These are phyloP conservation scores for Mastigias papua DNA, from an alignment of 30 jellyfish, hydroid and myxozoan species.

Conservation along the genomic window DNA sequence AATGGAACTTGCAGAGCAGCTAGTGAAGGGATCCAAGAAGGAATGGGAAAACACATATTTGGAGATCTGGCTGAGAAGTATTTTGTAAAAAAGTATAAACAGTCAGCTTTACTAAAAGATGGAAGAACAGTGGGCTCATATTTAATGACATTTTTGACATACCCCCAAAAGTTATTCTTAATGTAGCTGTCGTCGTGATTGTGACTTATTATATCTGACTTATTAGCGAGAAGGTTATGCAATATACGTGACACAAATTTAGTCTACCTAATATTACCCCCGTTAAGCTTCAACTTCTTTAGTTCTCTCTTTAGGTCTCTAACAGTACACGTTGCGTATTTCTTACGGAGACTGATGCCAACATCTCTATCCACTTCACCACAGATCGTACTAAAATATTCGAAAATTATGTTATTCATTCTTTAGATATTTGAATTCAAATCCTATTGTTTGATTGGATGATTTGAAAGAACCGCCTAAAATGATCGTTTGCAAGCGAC, in stretches of 20 bases:
- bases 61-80: conserved; percentile 10
- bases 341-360: background rate
- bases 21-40: conserved; percentile 23
- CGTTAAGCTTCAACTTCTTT: background rate
- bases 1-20: conserved; percentile 1
- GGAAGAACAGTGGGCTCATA: background rate
- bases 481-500: background rate
- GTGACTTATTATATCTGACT: background rate
- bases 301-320: background rate
- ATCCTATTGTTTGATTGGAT: background rate
- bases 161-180: background rate
- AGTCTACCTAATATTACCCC: background rate
- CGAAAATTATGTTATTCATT: background rate
- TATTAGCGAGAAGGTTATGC: background rate
- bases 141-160: background rate
- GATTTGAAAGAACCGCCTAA: background rate
- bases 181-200: background rate
- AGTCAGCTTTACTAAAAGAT: too few relatives aligned
- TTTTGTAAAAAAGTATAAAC: too few relatives aligned
- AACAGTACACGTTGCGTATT: background rate
- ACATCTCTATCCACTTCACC: background rate
- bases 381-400: background rate
- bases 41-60: background rate
- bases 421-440: background rate
- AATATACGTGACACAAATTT: background rate